Evolutionary conservation across 2,888 invertebrate species (phyloP).

Genomic region (Epiblema foenella): DNA sequence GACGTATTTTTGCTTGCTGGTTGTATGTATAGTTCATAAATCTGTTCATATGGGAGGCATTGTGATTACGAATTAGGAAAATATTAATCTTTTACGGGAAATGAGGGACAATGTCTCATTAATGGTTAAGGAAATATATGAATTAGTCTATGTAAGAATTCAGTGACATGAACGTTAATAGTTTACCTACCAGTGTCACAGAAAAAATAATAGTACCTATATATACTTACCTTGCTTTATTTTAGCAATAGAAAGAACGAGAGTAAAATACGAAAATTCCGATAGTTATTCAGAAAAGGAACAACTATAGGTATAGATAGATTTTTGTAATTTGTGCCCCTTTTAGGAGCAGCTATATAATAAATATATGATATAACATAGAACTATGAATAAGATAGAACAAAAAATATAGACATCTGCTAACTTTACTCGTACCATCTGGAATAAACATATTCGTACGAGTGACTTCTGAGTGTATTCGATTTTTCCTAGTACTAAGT

Average conservation of each 20-base stretch:
- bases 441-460: background rate
- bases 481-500: conserved; percentile 8
- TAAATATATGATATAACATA: too few species aligned
- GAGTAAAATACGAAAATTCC: too few species aligned
- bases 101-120: conserved; percentile 14
- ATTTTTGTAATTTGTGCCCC: too few species aligned
- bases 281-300: too few species aligned
- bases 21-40: conserved; percentile 11
- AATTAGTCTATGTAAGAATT: background rate
- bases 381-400: too few species aligned
- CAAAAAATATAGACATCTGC: too few species aligned
- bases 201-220: too few species aligned
- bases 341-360: too few species aligned
- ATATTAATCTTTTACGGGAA: conserved; percentile 19
- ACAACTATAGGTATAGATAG: too few species aligned
- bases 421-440: background rate
- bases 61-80: conserved; percentile 39
- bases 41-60: conserved; percentile 25
- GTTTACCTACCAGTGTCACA: too few species aligned
- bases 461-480: background rate
- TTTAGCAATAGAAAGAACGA: too few species aligned
- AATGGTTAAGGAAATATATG: conserved; percentile 17
- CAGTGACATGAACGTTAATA: background rate
- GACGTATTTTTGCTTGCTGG: background rate
- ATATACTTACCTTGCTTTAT: too few species aligned